These are phyloP conservation scores for Euplexia lucipara DNA, from an alignment of 2,888 invertebrate species.

Conservation along the genomic window DNA sequence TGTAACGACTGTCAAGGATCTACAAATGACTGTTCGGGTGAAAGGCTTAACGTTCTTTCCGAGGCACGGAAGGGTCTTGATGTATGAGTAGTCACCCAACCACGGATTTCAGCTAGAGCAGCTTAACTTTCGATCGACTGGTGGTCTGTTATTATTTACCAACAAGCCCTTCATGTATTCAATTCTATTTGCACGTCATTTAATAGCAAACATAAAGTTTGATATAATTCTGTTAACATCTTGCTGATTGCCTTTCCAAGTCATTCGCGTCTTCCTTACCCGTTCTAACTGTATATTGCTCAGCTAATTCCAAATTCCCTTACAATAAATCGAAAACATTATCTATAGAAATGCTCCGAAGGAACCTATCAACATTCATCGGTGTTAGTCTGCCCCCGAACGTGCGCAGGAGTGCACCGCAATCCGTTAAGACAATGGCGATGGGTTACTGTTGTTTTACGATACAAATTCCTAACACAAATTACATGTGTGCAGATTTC, in stretches of 20 bases:
- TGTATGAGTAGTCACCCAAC: too few species aligned
- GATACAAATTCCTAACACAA: conserved; percentile 83
- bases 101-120: too few species aligned
- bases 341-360: conserved; percentile 44
- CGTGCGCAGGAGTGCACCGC: conserved; percentile 73
- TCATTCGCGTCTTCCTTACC: conserved; percentile 5
- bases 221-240: not conserved
- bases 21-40: too few species aligned
- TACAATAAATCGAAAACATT: conserved; percentile 37
- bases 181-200: not conserved
- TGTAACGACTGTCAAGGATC: too few species aligned
- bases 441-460: conserved; percentile 79
- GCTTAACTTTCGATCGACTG: too few species aligned
- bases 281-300: conserved; percentile 25
- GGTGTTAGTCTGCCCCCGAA: conserved; percentile 47
- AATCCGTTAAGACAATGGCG: conserved; percentile 79
- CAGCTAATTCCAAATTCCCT: conserved; percentile 13
- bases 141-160: too few species aligned
- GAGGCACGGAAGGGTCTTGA: too few species aligned
- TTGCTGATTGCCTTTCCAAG: conserved; percentile 20
- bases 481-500: conserved; percentile 81
- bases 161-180: too few species aligned
- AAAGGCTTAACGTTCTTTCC: too few species aligned
- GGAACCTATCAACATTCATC: conserved; percentile 57
- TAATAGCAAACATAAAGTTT: not conserved